Base-by-base conservation (phyloP, 2,797 vertebrate species). In the Alauda arvensis region DNA sequence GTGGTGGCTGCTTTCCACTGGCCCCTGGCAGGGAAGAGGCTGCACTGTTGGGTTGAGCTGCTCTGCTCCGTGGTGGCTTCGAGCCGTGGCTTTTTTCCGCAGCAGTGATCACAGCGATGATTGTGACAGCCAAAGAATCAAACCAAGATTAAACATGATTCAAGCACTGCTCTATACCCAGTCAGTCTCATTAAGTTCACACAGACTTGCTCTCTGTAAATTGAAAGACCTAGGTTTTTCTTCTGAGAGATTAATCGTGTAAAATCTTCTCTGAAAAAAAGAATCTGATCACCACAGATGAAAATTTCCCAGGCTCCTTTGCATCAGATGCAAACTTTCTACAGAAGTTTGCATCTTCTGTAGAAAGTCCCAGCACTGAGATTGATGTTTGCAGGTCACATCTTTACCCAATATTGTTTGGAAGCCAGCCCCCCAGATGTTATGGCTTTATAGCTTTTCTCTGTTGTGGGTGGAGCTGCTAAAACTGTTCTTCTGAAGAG, bases 1-100 rank as follows among this genome's bases (percentile, higher is more conserved):
- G 90, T 90, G 87, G 68, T 84, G 93, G 90, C 87, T 94, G 87
- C 77, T 95, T 90, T 76, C 75, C n/a, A 4, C 67, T 85, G 85
- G 61, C 61, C 46, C 63, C 3, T 15, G 60, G 88, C 45, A 18
- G 40, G 33, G 3, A 45, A 10, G 65, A 34, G 82, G 70, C 75
- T 90, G 78, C 67, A 2, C 61, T 87, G 34, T 51, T 89, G 77
- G n/a, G 56, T 23, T 26, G 28, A 76, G 70, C 74, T 63, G 80
- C 53, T 49, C 61, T 77, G 13, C 39, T 72, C 82, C 2, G 1
- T 25, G 43, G 3, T 82, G 67, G 42, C 52, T 88, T 48, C 60
- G 45, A 77, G 26, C 25, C 0, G 0, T 8, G 42, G 42, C 25
- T 60, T 92, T 62, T 59, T 76, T 80, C 69, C 1, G 0, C 80